Evolutionary conservation across 30 jellyfish, hydroid and myxozoan species (phyloP).

Genomic region (Catostylus mosaicus): DNA sequence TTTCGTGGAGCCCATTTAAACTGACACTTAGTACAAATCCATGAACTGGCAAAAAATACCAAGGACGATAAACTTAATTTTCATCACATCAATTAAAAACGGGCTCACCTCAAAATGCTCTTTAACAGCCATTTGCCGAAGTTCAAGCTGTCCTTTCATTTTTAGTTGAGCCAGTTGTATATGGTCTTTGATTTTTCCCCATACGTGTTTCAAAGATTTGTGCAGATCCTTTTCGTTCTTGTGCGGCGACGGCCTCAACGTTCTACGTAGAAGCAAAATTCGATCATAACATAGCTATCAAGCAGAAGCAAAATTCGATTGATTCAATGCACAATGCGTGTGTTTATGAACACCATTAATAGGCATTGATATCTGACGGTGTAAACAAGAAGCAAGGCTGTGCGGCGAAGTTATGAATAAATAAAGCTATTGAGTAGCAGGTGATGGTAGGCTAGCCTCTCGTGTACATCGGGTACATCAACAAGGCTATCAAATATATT

Average conservation of each 20-base stretch:
- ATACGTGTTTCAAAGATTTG: slow-evolving; percentile 71
- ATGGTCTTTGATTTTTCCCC: slow-evolving; percentile 78
- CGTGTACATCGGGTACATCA: too few species aligned
- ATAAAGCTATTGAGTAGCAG: neutral
- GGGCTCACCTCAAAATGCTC: slow-evolving; percentile 77
- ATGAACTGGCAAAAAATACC: too few species aligned
- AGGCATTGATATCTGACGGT: neutral
- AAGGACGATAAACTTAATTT: too few species aligned
- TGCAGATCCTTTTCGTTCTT: slow-evolving; percentile 72
- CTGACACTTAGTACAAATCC: too few species aligned
- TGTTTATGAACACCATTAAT: slow-evolving; percentile 10
- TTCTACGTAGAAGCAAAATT: slow-evolving; percentile 3
- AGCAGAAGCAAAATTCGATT: neutral
- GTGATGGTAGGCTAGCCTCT: too few species aligned
- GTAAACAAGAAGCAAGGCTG: slow-evolving; percentile 2
- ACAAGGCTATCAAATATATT: too few species aligned
- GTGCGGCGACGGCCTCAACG: slow-evolving; percentile 74
- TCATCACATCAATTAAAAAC: too few species aligned
- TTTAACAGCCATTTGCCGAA: slow-evolving; percentile 73
- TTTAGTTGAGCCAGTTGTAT: slow-evolving; percentile 64
- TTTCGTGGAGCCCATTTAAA: too few species aligned
- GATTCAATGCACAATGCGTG: neutral
- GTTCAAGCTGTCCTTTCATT: slow-evolving; percentile 70
- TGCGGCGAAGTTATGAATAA: neutral
- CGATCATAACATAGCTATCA: too few species aligned